Evolutionary conservation across 2,113 vertebrate genomes (phyloP), one percentile per base, ranked within the genome.

Genomic region (Sinocyclocheilus rhinocerous): DNA sequence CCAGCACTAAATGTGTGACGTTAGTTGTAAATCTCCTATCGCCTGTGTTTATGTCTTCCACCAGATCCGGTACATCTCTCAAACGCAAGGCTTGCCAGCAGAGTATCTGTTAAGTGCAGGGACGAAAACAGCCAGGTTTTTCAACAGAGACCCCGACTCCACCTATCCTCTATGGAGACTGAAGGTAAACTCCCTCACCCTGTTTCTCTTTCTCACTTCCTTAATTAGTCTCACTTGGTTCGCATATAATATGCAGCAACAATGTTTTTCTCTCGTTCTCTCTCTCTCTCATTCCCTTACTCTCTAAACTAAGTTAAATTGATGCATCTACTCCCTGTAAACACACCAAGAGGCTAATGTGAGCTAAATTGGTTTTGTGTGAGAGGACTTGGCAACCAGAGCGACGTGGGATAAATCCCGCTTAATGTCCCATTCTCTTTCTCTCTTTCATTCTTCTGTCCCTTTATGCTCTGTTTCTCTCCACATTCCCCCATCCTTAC

Each of bases 41-140:
- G 7, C 24, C 45, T 26, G 22, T 85, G 85, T 70, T 89, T 33
- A 7, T 88, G 26, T 16, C 80, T 16, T 88, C 91, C 86, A 90
- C 86, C 93, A 99, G 98, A 99, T 99, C 92, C 97, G 98, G 88
- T 99, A 99, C 95, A 98, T 99, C 93, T 99, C 98, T 82, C 98
- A 99, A 95, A 99, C 98, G 0, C 98, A 99, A 91, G 98, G 98
- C 82, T 95, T 99, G 90, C 98, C 98, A 65, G 98, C 98, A 73
- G 98, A 99, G 92, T 99, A 98, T 94, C 96, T 99, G 91, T 94
- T 99, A 93, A 99, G 98, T 73, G 97, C 98, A 45, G 98, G 98
- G 88, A 98, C 98, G 48, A 99, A 99, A 95, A 99, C 98, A 75
- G 98, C 97, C 2, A 95, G 98, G 92, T 99, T 99, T 95, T 99